Percentiles rank a stretch among this genome's conserved stretches.
Evolutionary conservation across 2,113 vertebrate genomes (phyloP).

Genomic region (Sylvilagus bachmani): DNA sequence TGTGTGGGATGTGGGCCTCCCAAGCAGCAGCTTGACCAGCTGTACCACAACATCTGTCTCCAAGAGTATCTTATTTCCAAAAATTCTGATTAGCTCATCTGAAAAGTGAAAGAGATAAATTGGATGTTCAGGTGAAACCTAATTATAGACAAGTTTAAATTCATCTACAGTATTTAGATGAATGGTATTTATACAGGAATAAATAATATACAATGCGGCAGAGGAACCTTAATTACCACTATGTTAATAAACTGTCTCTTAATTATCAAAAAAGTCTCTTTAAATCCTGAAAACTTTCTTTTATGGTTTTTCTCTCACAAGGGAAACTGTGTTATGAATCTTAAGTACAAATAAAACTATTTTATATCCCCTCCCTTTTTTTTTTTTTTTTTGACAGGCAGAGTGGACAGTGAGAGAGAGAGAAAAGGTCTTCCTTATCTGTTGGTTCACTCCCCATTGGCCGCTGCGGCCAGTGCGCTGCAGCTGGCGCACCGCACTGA

Average conservation of each 20-base stretch:
- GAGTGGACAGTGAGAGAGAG: no score
- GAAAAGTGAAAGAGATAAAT: conserved; percentile 53
- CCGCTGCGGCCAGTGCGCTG: no score
- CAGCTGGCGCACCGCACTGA: no score
- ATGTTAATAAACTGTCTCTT: conserved; percentile 43
- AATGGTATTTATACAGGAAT: not conserved
- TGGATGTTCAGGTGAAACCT: conserved; percentile 35
- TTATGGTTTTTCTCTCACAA: not conserved
- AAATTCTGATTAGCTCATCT: conserved; percentile 38
- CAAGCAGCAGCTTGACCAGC: no score
- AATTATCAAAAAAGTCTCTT: not conserved
- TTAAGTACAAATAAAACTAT: conserved; percentile 36
- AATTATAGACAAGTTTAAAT: conserved; percentile 46
- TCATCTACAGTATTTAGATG: conserved; percentile 38
- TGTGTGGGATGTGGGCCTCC: no score
- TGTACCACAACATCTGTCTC: no score
- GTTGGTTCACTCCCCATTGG: no score
- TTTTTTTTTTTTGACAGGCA: no score
- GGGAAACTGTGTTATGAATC: conserved; percentile 53
- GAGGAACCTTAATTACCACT: not conserved
- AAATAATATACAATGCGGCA: not conserved
- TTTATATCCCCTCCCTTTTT: not conserved
- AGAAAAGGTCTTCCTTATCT: no score
- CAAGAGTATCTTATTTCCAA: conserved; percentile 7
- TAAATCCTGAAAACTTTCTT: not conserved